These are phyloP conservation scores for Tenebrio molitor DNA, from an alignment of 1,140 invertebrate genomes.

Conservation along the genomic window DNA sequence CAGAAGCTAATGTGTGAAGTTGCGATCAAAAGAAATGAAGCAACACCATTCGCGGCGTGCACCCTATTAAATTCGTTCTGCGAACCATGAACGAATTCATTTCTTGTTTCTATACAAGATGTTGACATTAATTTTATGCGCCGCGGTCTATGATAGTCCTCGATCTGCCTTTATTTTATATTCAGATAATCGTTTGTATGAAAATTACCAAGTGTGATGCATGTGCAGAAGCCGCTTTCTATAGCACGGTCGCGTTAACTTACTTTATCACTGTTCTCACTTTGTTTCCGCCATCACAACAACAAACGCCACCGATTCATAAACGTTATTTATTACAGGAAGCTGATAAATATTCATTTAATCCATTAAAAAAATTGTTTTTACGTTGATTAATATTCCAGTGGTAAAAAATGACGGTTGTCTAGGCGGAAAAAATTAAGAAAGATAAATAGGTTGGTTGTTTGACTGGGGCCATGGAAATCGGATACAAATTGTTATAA, in stretches of 20 bases:
- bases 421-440: not conserved
- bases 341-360: slow-evolving; percentile 2
- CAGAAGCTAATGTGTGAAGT: not conserved
- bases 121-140: slow-evolving; percentile 45
- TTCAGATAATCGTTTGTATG: slow-evolving; percentile 52
- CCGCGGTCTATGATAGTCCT: slow-evolving; percentile 28
- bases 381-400: not conserved
- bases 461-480: too few species aligned
- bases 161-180: slow-evolving; percentile 47
- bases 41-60: not conserved
- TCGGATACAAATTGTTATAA: too few species aligned
- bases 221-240: not conserved
- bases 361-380: not conserved
- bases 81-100: slow-evolving; percentile 50
- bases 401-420: not conserved
- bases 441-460: not conserved
- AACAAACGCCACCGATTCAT: not conserved
- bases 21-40: not conserved
- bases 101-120: slow-evolving; percentile 45
- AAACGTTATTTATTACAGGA: slow-evolving; percentile 24
- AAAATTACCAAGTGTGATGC: slow-evolving; percentile 22
- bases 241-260: not conserved
- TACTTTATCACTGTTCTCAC: not conserved
- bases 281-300: slow-evolving; percentile 4
- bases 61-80: slow-evolving; percentile 49